Conservation (phyloP, 2,113 vertebrate genomes). For the Lepisosteus oculatus region DNA sequence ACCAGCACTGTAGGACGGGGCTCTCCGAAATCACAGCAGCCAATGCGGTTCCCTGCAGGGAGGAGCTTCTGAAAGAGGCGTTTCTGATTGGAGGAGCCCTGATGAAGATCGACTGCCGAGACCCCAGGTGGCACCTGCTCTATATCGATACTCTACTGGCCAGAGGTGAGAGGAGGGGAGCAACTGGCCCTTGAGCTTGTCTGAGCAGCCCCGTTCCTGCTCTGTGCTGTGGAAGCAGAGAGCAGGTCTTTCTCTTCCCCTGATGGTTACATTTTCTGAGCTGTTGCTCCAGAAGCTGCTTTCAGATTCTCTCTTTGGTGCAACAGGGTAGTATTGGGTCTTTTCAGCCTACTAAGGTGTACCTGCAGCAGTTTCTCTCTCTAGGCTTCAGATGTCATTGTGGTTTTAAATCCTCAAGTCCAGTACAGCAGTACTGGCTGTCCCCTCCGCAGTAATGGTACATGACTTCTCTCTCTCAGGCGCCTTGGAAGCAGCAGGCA, state of each 20-base stretch:
- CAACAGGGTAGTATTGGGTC: no score
- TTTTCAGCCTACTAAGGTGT: no score
- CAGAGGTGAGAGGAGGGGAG: slow-evolving; percentile 56
- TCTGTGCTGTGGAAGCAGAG: no score
- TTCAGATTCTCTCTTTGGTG: slow-evolving; percentile 2
- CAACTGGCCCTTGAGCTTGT: no score
- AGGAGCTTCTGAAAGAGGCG: slow-evolving; percentile 59
- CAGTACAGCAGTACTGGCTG: no score
- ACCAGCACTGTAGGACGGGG: slow-evolving; percentile 59
- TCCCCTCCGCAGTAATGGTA: no score
- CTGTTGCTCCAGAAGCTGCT: background rate
- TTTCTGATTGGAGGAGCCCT: slow-evolving; percentile 63
- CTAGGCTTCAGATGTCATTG: no score
- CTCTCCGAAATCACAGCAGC: slow-evolving; percentile 51
- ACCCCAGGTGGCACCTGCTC: slow-evolving; percentile 69
- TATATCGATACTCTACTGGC: slow-evolving; percentile 73
- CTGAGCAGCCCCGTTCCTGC: no score
- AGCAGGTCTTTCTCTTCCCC: no score
- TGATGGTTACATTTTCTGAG: no score
- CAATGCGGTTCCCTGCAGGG: slow-evolving; percentile 34
- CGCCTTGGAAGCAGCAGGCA: slow-evolving; percentile 59
- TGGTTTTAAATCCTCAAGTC: no score
- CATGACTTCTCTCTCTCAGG: slow-evolving; percentile 38
- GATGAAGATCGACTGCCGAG: slow-evolving; percentile 56
- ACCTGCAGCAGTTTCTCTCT: no score